These are phyloP conservation scores for Chiloscyllium plagiosum DNA, from an alignment of 2,113 vertebrate species.

Conservation along the genomic window DNA sequence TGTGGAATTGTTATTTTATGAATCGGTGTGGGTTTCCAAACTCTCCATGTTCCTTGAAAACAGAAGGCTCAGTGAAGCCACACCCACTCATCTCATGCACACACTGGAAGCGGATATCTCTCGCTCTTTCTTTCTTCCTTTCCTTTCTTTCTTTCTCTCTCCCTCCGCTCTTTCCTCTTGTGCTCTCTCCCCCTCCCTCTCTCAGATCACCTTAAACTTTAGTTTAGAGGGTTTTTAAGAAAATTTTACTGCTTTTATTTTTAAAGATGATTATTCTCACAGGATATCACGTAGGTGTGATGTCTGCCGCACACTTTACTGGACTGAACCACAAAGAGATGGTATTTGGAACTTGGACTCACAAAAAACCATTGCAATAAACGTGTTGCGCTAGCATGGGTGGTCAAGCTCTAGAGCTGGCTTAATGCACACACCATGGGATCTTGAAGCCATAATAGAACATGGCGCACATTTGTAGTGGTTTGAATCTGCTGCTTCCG, in stretches of 20 bases:
- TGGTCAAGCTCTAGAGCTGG: conserved; percentile 50
- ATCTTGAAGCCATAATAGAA: conserved; percentile 57
- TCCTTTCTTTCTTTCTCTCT: too few relatives aligned
- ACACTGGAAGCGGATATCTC: too few relatives aligned
- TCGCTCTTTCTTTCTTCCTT: too few relatives aligned
- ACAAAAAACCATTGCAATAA: conserved; percentile 68
- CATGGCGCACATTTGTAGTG: neutral
- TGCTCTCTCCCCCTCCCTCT: conserved; percentile 36
- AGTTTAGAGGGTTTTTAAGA: conserved; percentile 40
- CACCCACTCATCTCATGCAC: too few relatives aligned
- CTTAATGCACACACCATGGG: conserved; percentile 49
- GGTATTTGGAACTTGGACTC: conserved; percentile 39
- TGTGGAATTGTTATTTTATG: too few relatives aligned
- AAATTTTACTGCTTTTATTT: conserved; percentile 49
- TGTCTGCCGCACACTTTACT: conserved; percentile 51
- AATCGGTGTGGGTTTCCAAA: too few relatives aligned
- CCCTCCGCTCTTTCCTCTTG: too few relatives aligned
- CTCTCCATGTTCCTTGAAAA: too few relatives aligned
- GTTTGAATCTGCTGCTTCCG: too few relatives aligned
- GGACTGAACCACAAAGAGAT: conserved; percentile 39
- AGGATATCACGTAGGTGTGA: conserved; percentile 43
- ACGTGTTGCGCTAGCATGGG: conserved; percentile 43
- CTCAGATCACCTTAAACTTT: conserved; percentile 53
- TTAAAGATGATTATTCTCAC: conserved; percentile 45
- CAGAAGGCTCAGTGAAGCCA: too few relatives aligned